Evolutionary conservation across 2,797 vertebrate species (phyloP).

Genomic region (Neomorphus geoffroyi): DNA sequence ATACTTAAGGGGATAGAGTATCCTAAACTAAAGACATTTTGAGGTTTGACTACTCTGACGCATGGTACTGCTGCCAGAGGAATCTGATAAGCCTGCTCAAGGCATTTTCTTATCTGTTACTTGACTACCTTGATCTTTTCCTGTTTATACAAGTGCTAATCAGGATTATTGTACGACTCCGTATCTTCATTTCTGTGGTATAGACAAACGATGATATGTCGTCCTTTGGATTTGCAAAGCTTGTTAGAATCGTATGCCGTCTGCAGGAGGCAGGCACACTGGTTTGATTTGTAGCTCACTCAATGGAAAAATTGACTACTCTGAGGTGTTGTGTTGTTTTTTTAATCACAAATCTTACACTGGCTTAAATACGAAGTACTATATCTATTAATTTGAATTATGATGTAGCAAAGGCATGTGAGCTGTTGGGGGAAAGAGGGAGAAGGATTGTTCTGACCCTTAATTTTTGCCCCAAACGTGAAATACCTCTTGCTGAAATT

Average conservation of each 20-base stretch:
- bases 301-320: not conserved
- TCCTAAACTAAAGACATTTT: not conserved
- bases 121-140: not conserved
- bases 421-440: not conserved
- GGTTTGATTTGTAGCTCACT: not conserved
- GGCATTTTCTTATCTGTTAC: not conserved
- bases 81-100: not conserved
- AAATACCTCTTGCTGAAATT: not conserved
- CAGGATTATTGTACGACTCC: not conserved
- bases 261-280: not conserved
- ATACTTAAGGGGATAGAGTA: not conserved
- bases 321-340: not conserved
- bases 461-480: not conserved
- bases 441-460: not conserved
- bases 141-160: not conserved
- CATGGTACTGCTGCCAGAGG: not conserved
- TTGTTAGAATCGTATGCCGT: not conserved
- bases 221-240: not conserved
- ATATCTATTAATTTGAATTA: not conserved
- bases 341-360: not conserved
- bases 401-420: not conserved
- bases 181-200: not conserved
- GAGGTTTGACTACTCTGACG: not conserved
- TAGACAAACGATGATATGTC: not conserved
- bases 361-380: not conserved